Evolutionary conservation across 1,140 invertebrate species (phyloP), one percentile per base, ranked within the genome.

Genomic region (Trachymyrmex cornetzi): DNA sequence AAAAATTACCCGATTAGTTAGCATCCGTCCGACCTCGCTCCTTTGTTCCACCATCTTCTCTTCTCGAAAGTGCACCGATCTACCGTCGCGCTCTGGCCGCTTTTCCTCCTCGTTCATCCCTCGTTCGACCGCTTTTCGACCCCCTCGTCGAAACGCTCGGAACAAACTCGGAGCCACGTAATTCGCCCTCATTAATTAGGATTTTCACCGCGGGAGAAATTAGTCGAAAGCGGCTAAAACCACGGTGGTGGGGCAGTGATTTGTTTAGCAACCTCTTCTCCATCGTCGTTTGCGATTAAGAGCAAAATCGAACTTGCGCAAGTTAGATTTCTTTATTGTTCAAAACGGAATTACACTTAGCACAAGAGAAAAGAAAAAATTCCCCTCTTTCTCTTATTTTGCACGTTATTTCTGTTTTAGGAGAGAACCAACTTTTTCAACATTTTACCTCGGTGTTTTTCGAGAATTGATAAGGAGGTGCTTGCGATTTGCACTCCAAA

Each of bases 1-100:
- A 95, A 95, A 95, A 95, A 95, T 95, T 93, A 93, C 93, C 91
- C 94, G 94, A 95, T 95, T 95, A 94, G 93, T 94, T 89, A 85
- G 34, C 74, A 64, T 67, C 85, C 77, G 24, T 88, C 66, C 66
- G 24, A 50, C 55, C 67, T 74, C 67, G 74, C 88, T 77, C 88
- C 80, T 53, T 91, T 77, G 80, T 85, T 79, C 79, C 67, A 38
- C 69, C 67, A 12, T 19, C 59, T 77, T 24, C 27, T 34, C 69
- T 16, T 72, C 19, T 66, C 66, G 30, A 64, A 55, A 44, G 57
- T 88, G 81, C 77, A 89, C 50, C 82, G 67, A 84, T 48, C 82
- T 61, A 55, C 30, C 57, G 6, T 22, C 77, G 59, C n/a, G 22
- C 27, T 85, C 50, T 67, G 3, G 14, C 44, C 63, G 59, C 67